Evolutionary conservation across 2,888 invertebrate species (phyloP).

Genomic region (Thera obeliscata): DNA sequence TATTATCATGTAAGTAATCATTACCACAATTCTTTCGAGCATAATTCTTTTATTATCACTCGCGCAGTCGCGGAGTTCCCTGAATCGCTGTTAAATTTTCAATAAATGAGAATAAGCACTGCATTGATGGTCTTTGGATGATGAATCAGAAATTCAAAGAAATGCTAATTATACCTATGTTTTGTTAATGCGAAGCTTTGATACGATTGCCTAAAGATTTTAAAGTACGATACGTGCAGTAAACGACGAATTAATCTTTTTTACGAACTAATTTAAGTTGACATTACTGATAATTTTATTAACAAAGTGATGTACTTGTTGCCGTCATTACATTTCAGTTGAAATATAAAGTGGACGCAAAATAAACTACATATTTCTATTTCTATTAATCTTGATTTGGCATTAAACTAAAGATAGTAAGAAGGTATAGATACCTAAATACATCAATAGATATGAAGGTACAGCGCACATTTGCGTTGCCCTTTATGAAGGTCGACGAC

Average conservation of each 20-base stretch:
- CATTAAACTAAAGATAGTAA: too few relatives aligned
- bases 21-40: conserved; percentile 35
- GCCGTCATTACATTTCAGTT: too few relatives aligned
- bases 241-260: not conserved
- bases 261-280: not conserved
- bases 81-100: conserved; percentile 36
- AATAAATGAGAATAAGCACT: conserved; percentile 36
- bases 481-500: conserved; percentile 39
- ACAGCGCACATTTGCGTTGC: conserved; percentile 17
- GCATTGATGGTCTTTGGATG: conserved; percentile 29
- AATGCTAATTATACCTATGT: conserved; percentile 20
- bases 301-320: not conserved
- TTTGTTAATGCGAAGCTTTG: conserved; percentile 17
- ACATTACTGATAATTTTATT: too few relatives aligned
- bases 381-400: too few relatives aligned
- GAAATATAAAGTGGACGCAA: too few relatives aligned
- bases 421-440: not conserved
- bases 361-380: too few relatives aligned
- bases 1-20: conserved; percentile 48
- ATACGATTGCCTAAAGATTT: conserved; percentile 3
- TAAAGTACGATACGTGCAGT: not conserved
- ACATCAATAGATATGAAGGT: not conserved
- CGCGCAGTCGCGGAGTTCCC: conserved; percentile 32
- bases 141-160: conserved; percentile 40
- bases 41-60: conserved; percentile 35